Evolutionary conservation across 2,113 vertebrate genomes (phyloP), one percentile per base, ranked within the genome.

Genomic region (Hippocampus comes): DNA sequence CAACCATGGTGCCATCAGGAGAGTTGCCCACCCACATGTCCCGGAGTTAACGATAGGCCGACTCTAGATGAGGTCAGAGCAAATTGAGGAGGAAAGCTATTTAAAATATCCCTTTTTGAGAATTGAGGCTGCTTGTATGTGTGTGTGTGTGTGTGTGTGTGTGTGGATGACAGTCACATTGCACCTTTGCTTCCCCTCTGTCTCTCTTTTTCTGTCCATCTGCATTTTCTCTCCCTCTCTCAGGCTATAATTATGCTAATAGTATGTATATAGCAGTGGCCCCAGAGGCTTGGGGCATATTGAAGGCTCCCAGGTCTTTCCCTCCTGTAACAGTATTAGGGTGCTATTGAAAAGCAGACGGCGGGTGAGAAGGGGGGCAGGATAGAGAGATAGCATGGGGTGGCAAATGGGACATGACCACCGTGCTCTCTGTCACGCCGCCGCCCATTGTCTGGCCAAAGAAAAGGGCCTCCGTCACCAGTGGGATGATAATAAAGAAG

Each of bases 161-260:
- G 10, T 10, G 55, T 43, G 5, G 49, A 49, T 61, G 46, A 72
- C 87, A 81, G 78, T 85, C 84, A 87, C 82, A 81, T 84, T 82
- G 83, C 76, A 91, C 89, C 83, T 90, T 86, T 82, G 77, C 86
- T 80, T 78, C 67, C 78, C 51, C 79, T 68, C 82, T 69, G 84
- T 64, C 72, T 76, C 72, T 63, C 46, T 71, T 61, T 74, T 73
- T 80, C 82, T 77, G 53, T 79, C 81, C 79, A 49, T 70, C 74
- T 70, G 66, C 84, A 70, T 81, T 56, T 82, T 78, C 67, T 55
- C 73, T 71, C 83, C 69, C 87, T 85, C 88, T 91, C 89, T 71
- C 95, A 92, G 91, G 93, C 95, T 94, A 93, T 97, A 96, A 98
- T 98, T 96, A 96, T 95, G 96, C 92, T 95, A 98, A 97, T 96